Evolutionary conservation across 2,113 vertebrate species (phyloP), one percentile per base, ranked within the genome.

Genomic region (Alosa alosa): DNA sequence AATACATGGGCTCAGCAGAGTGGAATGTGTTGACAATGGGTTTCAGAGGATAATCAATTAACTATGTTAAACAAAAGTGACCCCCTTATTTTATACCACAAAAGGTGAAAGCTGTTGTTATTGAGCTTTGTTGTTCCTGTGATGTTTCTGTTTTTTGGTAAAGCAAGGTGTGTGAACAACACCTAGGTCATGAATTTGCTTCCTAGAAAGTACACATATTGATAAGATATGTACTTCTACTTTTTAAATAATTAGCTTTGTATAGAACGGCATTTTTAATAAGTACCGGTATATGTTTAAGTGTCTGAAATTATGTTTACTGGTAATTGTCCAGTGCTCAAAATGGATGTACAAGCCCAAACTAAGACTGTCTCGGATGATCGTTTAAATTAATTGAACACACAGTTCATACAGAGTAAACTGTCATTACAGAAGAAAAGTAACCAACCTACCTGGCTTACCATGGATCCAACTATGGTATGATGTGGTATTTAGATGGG

Each of bases 1-100:
- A 57, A 78, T 78, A 78, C 72, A 36, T 41, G 25, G 72, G 15
- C 72, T 78, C 72, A 78, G 72, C 72, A 78, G 36, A 78, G 31
- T 13, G 13, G 72, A 75, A 78, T 41, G 72, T 78, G 72, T 78
- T 78, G 72, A 39, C 72, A 78, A 78, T 18, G 31, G 31, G 36
- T 36, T 39, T 15, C 36, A 39, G 0, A 5, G 11, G 31, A 36
- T 72, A 39, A 78, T 78, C 10, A 15, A 78, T 36, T 11, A 41
- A 60, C 6, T 60, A 60, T 15, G 11, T 10, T 15, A 39, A 78
- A 78, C 72, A 78, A 39, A 78, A 18, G 31, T 36, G 31, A 15
- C 72, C 31, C 11, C 13, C 31, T 78, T 78, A 78, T 78, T 15
- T 78, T 3, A 78, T 36, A 36, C 64, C 64, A 36, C 2, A 13